Percentiles rank a stretch among this genome's conserved stretches.
phyloP scores from a whole-genome alignment of 2,113 vertebrate species.

The Rhinolophus ferrumequinum region DNA sequence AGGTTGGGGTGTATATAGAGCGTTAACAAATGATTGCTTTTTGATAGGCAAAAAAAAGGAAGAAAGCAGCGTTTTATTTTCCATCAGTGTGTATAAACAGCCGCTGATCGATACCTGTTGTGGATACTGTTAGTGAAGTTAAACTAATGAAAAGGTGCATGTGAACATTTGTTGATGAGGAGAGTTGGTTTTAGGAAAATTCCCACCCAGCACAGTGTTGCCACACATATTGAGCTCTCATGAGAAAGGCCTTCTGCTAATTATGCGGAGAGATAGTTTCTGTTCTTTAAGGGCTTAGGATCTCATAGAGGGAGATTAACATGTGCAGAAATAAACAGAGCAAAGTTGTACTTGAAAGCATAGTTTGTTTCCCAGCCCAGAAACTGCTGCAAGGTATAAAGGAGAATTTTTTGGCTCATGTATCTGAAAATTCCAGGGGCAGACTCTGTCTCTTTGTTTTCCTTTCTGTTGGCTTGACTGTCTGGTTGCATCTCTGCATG shows the following conservation, averaged over 20 bases:
- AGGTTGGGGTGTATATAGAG: background rate
- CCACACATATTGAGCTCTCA: background rate
- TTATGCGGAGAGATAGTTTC: background rate
- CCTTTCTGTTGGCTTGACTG: background rate
- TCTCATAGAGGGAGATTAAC: background rate
- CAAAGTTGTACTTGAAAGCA: background rate
- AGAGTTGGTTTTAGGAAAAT: constrained; percentile 16
- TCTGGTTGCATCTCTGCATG: background rate
- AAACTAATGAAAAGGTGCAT: background rate
- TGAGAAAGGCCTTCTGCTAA: background rate
- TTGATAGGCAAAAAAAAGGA: background rate
- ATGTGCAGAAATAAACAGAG: background rate
- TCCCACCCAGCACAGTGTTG: background rate
- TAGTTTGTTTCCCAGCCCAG: background rate
- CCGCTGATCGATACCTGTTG: background rate
- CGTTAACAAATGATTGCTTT: background rate
- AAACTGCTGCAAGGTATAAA: background rate
- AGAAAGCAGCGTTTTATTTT: background rate
- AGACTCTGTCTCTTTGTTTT: background rate
- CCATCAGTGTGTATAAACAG: background rate
- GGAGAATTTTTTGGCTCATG: background rate
- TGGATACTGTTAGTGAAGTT: background rate
- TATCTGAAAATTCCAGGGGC: background rate
- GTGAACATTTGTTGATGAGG: background rate
- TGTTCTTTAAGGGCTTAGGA: background rate